phyloP scores from a whole-genome alignment of 2,888 invertebrate species.

The Alsophila aescularia region DNA sequence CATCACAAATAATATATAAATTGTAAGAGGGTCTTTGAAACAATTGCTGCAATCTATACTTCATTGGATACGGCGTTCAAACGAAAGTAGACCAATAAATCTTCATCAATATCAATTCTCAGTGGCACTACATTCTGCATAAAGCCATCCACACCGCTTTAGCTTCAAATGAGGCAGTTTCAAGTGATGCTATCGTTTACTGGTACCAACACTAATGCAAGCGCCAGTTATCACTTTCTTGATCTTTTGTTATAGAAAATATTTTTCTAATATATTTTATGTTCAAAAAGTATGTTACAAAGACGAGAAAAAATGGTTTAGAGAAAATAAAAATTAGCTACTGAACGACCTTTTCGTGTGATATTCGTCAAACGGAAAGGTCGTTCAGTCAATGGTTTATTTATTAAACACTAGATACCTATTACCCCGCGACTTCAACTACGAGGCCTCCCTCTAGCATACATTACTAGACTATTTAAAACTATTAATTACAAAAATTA shows the following conservation, averaged over 20 bases:
- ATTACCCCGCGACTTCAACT: too few relatives aligned
- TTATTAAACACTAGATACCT: too few relatives aligned
- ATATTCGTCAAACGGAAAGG: slow-evolving; percentile 5
- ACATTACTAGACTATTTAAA: too few relatives aligned
- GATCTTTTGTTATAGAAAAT: too few relatives aligned
- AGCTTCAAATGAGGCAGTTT: slow-evolving; percentile 43
- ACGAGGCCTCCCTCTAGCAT: too few relatives aligned
- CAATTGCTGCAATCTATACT: background rate
- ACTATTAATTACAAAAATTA: too few relatives aligned
- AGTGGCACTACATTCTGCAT: slow-evolving; percentile 33
- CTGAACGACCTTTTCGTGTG: background rate
- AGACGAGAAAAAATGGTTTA: too few relatives aligned
- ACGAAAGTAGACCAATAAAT: background rate
- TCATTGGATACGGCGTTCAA: background rate
- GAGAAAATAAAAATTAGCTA: background rate
- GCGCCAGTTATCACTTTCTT: too few relatives aligned
- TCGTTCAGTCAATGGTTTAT: background rate
- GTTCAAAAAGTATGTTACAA: too few relatives aligned
- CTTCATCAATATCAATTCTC: background rate
- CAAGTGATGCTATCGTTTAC: slow-evolving; percentile 58
- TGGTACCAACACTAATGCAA: slow-evolving; percentile 26
- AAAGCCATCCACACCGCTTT: slow-evolving; percentile 38
- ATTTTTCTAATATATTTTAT: too few relatives aligned
- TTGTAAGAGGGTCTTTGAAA: too few relatives aligned
- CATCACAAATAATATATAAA: too few relatives aligned